Percentiles rank a stretch among this genome's conserved stretches.
phyloP scores from a whole-genome alignment of 2,797 vertebrate species.

The Syndactyla subalaris region DNA sequence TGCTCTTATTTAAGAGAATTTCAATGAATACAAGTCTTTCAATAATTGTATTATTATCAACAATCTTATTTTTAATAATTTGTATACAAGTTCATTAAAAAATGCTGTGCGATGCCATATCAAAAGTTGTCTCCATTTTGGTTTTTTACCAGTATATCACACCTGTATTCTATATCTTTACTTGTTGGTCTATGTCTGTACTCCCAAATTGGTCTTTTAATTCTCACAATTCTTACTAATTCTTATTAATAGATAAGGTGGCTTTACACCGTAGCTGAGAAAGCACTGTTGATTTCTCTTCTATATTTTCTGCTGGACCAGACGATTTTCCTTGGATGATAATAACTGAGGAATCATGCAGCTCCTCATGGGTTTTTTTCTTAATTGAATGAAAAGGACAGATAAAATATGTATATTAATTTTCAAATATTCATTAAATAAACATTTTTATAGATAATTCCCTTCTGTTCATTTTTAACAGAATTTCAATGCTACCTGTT shows the following conservation, averaged over 20 bases:
- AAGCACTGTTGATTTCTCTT: neutral
- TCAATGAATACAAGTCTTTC: constrained; percentile 4
- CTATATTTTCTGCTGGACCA: neutral
- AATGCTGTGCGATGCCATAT: neutral
- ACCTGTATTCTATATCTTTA: neutral
- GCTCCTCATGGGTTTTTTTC: neutral
- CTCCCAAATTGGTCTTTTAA: neutral
- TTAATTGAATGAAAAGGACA: neutral
- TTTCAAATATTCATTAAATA: neutral
- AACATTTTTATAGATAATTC: neutral
- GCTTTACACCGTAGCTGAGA: neutral
- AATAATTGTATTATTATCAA: constrained; percentile 40
- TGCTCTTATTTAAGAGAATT: constrained; percentile 29
- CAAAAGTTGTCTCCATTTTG: neutral
- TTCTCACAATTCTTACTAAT: neutral
- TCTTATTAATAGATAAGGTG: neutral
- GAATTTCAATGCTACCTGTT: neutral
- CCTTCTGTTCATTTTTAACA: neutral
- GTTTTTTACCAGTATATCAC: neutral
- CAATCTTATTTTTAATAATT: constrained; percentile 3
- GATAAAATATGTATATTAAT: neutral
- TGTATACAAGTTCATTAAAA: neutral
- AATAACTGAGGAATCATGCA: neutral
- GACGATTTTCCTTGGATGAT: neutral
- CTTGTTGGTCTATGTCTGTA: neutral